A percentile compares a stretch with the other conserved stretches of the same genome.
These are phyloP conservation scores for Phymastichus coffea DNA, from an alignment of 1,140 invertebrate species.

Conservation along the genomic window DNA sequence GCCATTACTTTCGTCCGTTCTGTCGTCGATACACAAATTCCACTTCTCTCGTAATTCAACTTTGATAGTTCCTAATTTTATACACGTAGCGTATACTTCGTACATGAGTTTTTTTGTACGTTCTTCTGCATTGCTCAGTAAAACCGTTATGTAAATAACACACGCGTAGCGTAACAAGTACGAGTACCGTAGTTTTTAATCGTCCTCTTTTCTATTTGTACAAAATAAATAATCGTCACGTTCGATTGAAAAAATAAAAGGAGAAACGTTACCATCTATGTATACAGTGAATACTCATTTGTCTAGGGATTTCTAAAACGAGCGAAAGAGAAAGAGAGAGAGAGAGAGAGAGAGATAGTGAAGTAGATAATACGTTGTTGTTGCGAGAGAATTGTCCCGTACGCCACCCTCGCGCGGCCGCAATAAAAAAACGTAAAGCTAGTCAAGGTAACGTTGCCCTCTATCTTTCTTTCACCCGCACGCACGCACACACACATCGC, in stretches of 20 bases:
- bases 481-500: too few species aligned
- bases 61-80: conserved; percentile 17
- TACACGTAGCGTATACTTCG: too few species aligned
- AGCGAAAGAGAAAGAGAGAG: not conserved
- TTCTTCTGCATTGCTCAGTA: too few species aligned
- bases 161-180: not conserved
- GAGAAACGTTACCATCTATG: too few species aligned
- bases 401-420: conserved; percentile 46
- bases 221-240: too few species aligned
- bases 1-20: not conserved
- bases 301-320: conserved; percentile 1
- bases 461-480: too few species aligned
- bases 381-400: not conserved
- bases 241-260: too few species aligned
- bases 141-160: not conserved
- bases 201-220: too few species aligned
- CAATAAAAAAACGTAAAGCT: conserved; percentile 37
- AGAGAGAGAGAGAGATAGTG: conserved; percentile 5
- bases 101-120: too few species aligned
- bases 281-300: not conserved
- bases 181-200: too few species aligned
- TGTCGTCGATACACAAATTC: not conserved
- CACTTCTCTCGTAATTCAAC: not conserved
- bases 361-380: not conserved
- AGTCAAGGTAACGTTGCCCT: conserved; percentile 52